A percentile compares a stretch with the other conserved stretches of the same genome.
phyloP scores from a whole-genome alignment of 2,113 vertebrate genomes.

The Misgurnus anguillicaudatus region DNA sequence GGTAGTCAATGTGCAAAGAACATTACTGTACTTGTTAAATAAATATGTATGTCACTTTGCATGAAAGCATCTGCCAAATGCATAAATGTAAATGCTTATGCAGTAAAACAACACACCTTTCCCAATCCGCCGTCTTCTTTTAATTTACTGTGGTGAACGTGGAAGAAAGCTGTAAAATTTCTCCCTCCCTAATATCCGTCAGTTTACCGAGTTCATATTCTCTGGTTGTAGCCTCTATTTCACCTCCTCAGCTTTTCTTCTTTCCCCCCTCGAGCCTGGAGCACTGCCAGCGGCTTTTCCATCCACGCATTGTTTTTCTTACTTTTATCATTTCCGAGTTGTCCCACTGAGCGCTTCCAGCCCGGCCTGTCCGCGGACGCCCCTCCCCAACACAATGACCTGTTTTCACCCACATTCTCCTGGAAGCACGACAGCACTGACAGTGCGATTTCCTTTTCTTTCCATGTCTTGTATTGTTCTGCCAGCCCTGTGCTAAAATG shows the following conservation, averaged over 20 bases:
- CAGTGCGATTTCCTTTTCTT: conserved; percentile 30
- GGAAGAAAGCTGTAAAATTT: neutral
- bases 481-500: neutral
- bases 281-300: neutral
- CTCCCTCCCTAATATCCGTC: neutral
- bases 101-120: no score
- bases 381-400: conserved; percentile 5
- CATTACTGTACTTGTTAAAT: no score
- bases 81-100: no score
- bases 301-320: conserved; percentile 21
- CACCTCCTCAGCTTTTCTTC: neutral
- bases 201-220: neutral
- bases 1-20: no score
- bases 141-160: neutral
- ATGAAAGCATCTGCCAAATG: no score
- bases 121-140: neutral
- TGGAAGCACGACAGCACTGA: conserved; percentile 25
- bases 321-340: conserved; percentile 26
- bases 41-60: no score
- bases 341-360: conserved; percentile 1
- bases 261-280: neutral
- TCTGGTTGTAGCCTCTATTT: conserved; percentile 1
- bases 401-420: conserved; percentile 26
- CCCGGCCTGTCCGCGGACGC: neutral
- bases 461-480: conserved; percentile 5